phyloP scores from a whole-genome alignment of 2,888 invertebrate species.

The Lepidochrysops patricia region DNA sequence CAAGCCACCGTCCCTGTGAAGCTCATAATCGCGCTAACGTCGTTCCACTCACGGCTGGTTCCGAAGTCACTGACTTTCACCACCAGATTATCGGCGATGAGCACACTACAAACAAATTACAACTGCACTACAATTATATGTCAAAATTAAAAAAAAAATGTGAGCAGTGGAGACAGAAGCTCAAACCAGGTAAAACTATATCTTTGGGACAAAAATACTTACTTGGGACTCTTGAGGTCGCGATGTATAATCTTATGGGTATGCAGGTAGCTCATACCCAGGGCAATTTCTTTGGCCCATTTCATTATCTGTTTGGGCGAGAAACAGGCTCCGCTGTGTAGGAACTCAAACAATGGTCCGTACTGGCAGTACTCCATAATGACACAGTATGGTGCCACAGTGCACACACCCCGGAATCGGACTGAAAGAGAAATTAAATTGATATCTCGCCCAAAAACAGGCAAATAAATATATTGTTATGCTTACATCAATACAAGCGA shows the following conservation, averaged over 20 bases:
- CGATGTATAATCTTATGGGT: slow-evolving; percentile 97
- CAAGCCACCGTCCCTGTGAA: slow-evolving; percentile 99
- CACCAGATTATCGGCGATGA: slow-evolving; percentile 84
- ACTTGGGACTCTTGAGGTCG: slow-evolving; percentile 99
- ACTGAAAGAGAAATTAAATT: slow-evolving; percentile 34
- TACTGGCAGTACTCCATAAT: slow-evolving; percentile 99
- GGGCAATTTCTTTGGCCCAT: slow-evolving; percentile 96
- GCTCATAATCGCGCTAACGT: slow-evolving; percentile 95
- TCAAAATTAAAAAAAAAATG: too few species aligned
- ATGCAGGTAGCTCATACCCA: slow-evolving; percentile 97
- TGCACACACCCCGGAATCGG: slow-evolving; percentile 91
- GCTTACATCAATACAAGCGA: too few species aligned
- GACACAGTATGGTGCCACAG: slow-evolving; percentile 92
- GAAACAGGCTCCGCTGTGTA: slow-evolving; percentile 87
- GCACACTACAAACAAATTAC: slow-evolving; percentile 74
- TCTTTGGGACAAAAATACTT: too few species aligned
- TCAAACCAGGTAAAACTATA: too few species aligned
- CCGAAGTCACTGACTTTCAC: slow-evolving; percentile 99
- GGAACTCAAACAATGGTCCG: slow-evolving; percentile 93
- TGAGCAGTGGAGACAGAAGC: too few species aligned
- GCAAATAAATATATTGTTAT: too few species aligned
- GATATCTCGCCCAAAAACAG: background rate
- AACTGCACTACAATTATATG: too few species aligned
- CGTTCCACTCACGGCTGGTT: slow-evolving; percentile 94
- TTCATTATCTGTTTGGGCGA: slow-evolving; percentile 89